Evolutionary conservation across 2,797 vertebrate genomes (phyloP).

Genomic region (Echeneis naucrates): DNA sequence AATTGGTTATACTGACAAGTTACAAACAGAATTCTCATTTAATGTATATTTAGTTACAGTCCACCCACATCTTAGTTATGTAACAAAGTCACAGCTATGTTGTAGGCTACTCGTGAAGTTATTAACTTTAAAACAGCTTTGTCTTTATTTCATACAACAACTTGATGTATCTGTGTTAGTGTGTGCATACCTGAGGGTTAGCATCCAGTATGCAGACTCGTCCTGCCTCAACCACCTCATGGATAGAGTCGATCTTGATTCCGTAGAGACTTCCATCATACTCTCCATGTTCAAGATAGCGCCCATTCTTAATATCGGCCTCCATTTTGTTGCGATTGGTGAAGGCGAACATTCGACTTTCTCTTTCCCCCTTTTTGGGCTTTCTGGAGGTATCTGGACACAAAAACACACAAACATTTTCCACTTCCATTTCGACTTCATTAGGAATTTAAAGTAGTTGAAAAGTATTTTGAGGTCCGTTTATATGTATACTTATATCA

Average conservation of each 20-base stretch:
- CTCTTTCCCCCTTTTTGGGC: conserved; percentile 89
- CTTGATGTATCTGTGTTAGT: not conserved
- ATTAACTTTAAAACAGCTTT: not conserved
- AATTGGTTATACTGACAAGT: no score
- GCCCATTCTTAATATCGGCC: conserved; percentile 90
- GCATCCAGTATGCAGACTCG: conserved; percentile 94
- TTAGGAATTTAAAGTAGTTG: no score
- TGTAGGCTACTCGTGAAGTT: not conserved
- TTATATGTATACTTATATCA: no score
- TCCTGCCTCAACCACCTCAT: conserved; percentile 91
- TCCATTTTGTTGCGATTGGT: conserved; percentile 95
- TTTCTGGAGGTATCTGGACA: conserved; percentile 89
- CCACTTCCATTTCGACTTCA: no score
- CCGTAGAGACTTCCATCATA: conserved; percentile 95
- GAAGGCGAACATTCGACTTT: conserved; percentile 92
- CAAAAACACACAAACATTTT: not conserved
- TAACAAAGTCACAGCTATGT: not conserved
- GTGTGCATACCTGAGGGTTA: conserved; percentile 90
- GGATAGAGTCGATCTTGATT: conserved; percentile 94
- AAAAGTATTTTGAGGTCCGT: no score
- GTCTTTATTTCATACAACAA: not conserved
- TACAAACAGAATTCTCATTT: not conserved
- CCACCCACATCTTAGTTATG: not conserved
- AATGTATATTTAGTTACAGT: not conserved
- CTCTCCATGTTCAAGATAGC: conserved; percentile 94